These are phyloP conservation scores for Cataglyphis altisquamis DNA, from an alignment of 2,888 invertebrate species.

Conservation along the genomic window DNA sequence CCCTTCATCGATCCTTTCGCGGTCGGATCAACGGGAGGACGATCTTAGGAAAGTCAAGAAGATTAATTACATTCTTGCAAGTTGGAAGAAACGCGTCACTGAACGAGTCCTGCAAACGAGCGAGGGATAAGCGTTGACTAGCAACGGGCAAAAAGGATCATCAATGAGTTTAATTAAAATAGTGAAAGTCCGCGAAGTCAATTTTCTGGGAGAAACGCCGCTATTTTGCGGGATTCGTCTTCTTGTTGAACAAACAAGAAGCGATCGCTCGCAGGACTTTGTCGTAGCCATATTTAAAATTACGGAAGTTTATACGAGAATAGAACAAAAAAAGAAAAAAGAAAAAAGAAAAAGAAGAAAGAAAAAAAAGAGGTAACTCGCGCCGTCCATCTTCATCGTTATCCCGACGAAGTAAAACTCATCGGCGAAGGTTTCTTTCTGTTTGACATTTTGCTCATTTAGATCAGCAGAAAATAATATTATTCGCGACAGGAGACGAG, in stretches of 20 bases:
- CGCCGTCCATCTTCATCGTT: slow-evolving; percentile 42
- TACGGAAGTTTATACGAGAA: slow-evolving; percentile 40
- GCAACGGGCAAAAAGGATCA: slow-evolving; percentile 30
- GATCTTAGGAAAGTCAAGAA: slow-evolving; percentile 50
- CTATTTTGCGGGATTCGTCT: slow-evolving; percentile 30
- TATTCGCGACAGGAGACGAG: slow-evolving; percentile 15
- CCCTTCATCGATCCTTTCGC: slow-evolving; percentile 37
- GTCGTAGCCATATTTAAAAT: slow-evolving; percentile 45
- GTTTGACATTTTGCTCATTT: slow-evolving; percentile 46
- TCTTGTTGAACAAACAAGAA: slow-evolving; percentile 46
- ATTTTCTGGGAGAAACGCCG: slow-evolving; percentile 10
- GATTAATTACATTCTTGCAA: slow-evolving; percentile 51
- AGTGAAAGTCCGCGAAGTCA: slow-evolving; percentile 40
- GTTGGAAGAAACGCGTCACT: slow-evolving; percentile 31
- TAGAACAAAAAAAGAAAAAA: background rate
- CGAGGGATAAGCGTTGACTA: slow-evolving; percentile 29
- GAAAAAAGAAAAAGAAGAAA: background rate
- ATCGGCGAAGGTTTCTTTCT: slow-evolving; percentile 31
- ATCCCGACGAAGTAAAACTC: slow-evolving; percentile 11
- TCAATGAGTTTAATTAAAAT: slow-evolving; percentile 56
- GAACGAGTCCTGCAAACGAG: slow-evolving; percentile 40
- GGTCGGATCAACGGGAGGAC: slow-evolving; percentile 46
- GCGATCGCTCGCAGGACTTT: slow-evolving; percentile 16
- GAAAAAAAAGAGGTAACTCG: background rate
- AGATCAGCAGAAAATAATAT: slow-evolving; percentile 51